These are phyloP conservation scores for Holothuria leucospilota DNA, from an alignment of 53 echinoderm and acorn worm species.

Conservation along the genomic window DNA sequence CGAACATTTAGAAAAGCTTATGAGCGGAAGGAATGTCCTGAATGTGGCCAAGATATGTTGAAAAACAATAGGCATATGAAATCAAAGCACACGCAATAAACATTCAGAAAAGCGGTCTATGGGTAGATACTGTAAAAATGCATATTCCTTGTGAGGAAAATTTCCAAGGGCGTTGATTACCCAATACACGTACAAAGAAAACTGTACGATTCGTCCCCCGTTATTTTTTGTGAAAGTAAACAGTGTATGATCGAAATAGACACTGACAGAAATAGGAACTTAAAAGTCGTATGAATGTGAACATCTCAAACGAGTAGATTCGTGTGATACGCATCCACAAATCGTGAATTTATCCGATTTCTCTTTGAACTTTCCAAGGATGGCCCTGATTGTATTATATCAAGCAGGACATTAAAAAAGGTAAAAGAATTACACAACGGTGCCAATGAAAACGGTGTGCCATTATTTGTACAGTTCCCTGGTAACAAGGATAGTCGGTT, in stretches of 20 bases:
- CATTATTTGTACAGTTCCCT: not conserved
- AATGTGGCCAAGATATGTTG: conserved; percentile 14
- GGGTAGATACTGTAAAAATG: conserved; percentile 2
- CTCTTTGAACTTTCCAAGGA: not conserved
- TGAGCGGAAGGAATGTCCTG: no score
- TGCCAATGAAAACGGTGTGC: not conserved
- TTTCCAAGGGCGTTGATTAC: conserved; percentile 18
- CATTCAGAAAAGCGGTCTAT: conserved; percentile 16
- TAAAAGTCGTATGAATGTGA: conserved; percentile 11
- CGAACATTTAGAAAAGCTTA: no score
- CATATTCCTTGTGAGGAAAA: conserved; percentile 24
- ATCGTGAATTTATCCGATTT: not conserved
- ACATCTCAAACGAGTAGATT: conserved; percentile 27
- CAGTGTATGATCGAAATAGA: conserved; percentile 24
- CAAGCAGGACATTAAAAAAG: not conserved
- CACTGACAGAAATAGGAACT: conserved; percentile 8
- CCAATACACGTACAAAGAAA: conserved; percentile 43
- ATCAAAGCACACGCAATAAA: conserved; percentile 13
- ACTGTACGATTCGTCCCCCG: conserved; percentile 3
- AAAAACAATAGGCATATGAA: conserved; percentile 23
- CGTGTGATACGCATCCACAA: not conserved
- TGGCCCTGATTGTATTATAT: not conserved
- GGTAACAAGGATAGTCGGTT: not conserved
- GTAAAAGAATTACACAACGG: not conserved
- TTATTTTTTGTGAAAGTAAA: conserved; percentile 1